Evolutionary conservation across 2,888 invertebrate genomes (phyloP).

Genomic region (Troides oblongomaculatus): DNA sequence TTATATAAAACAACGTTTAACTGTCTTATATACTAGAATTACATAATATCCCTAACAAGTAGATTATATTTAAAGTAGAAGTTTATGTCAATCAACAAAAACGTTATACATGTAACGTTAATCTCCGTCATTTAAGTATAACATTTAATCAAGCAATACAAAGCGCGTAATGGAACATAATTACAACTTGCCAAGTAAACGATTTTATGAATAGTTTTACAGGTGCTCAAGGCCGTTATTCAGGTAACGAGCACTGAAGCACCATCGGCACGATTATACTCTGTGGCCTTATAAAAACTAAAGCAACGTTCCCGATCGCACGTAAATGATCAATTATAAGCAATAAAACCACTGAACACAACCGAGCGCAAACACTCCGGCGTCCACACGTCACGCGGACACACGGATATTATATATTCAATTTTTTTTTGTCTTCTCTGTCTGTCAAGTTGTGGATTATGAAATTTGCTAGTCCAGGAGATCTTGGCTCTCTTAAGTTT

Average conservation of each 20-base stretch:
- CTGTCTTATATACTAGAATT: background rate
- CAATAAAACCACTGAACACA: conserved; percentile 48
- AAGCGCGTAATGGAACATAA: conserved; percentile 2
- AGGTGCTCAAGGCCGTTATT: conserved; percentile 26
- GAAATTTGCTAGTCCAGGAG: no score
- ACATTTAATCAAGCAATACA: conserved; percentile 1
- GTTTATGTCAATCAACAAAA: background rate
- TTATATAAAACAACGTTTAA: no score
- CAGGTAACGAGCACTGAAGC: conserved; percentile 18
- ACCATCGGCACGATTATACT: conserved; percentile 16
- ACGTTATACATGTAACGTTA: background rate
- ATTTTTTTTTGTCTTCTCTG: no score
- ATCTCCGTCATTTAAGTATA: background rate
- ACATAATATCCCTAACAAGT: background rate
- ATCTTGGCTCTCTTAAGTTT: no score
- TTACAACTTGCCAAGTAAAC: conserved; percentile 7
- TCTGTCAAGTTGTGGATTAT: no score
- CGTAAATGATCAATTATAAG: conserved; percentile 49
- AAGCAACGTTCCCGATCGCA: conserved; percentile 33
- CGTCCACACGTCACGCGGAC: conserved; percentile 7
- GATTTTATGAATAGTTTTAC: conserved; percentile 23
- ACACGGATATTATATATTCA: conserved; percentile 8
- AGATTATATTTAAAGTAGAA: background rate
- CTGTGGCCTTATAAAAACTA: conserved; percentile 30
- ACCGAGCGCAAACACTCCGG: conserved; percentile 34